Base-by-base conservation (phyloP, 2,888 invertebrate species). In the Meta bourneti region DNA sequence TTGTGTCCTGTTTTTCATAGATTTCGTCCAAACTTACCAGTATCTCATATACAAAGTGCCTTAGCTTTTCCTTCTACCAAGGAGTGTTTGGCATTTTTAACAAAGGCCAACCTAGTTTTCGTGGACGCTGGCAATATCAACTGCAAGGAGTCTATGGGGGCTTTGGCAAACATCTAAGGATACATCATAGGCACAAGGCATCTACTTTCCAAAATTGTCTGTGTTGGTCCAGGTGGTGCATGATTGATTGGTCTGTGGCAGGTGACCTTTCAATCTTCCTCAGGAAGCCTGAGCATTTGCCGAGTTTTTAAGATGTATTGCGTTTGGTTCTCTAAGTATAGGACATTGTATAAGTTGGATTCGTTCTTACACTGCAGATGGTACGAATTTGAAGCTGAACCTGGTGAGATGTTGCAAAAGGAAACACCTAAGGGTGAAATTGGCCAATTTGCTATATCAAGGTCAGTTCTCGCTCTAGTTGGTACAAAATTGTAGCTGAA, bases 21-120 rank as follows among this genome's bases (percentile, higher is more conserved):
- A 96, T 98, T 98, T 96, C 98, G 98, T 95, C 98, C 98, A 96
- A 96, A 96, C 95, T 96, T 99, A 96, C 97, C 97, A 94, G 96
- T 98, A 96, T 97, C 97, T 95, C 97, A 97, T 96, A 96, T 99
- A 96, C 96, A 96, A 95, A 96, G 97, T 95, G 97, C 97, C 96
- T 96, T 99, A 96, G 98, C 97, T 95, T 98, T 98, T 96, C 96
- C 97, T 94, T 97, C 97, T 94, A 96, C 95, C 95, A 97, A 97
- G 95, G 97, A 98, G 95, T 98, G 97, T 95, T 96, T 97, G 95
- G 97, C 98, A 95, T 99, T 98, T 97, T 96, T 99, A 95, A 96
- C 96, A 95, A 97, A 97, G 94, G 97, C 97, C 95, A 96, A 96
- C 95, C 93, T 94, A n/a, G 93, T 95, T 78, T 94, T 93, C 86